Base-by-base conservation (phyloP, 2,113 vertebrate genomes). In the Cnemophilus loriae region DNA sequence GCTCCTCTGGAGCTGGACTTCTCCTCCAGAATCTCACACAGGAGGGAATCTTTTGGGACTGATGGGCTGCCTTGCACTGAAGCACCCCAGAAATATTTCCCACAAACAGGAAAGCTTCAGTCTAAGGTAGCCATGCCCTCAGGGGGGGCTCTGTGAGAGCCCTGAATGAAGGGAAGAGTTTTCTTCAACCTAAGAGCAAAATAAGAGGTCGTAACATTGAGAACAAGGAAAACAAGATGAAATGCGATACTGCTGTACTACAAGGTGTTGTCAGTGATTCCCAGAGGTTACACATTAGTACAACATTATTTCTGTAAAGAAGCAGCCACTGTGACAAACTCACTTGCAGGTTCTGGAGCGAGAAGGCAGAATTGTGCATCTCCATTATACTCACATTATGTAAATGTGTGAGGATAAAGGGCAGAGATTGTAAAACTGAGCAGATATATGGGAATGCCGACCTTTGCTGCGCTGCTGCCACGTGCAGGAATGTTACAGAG, bases 401-500 rank as follows among this genome's bases (percentile, higher is more conserved):
- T 50, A 79, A 64, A 91, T 84, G 67, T 33, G 63, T 11, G 53
- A 87, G 84, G 47, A 84, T 64, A 89, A 91, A 94, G 91, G 93
- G 74, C 81, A 94, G 74, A 13, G 74, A 12, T 6, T 82, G 77
- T 60, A 84, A 68, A 77, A 26, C 11, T 7, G 57, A 71, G 49
- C 59, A 89, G 91, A 79, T 87, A 26, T 24, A 65, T 75, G 78
- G 67, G 73, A 73, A 80, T 37, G 69, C 35, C 3, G 28, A 76
- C 89, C 89, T 96, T 92, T 95, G 86, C 76, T 71, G 26, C 0
- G 2, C 56, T 53, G 63, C 81, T 46, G 11, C 42, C 8, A 0
- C 4, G 11, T 19, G 39, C 71, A 67, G 50, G 39, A 11, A 19
- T 21, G 68, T 49, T n/a, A 26, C 20, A 37, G 55, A 37, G 85